Evolutionary conservation across 2,888 invertebrate genomes (phyloP).

Genomic region (Clivina fossor): DNA sequence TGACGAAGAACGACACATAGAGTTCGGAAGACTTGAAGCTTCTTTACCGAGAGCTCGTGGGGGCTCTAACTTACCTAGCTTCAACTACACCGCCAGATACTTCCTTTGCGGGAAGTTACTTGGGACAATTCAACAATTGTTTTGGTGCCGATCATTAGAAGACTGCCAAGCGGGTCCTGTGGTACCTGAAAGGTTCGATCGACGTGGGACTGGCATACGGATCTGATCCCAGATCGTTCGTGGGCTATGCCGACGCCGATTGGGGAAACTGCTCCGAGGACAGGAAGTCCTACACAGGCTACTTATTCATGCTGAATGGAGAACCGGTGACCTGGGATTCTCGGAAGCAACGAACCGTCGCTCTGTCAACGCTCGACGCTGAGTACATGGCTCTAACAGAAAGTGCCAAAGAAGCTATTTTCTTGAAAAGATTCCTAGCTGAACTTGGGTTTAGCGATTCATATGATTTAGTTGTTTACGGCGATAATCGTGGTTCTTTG

Average conservation of each 20-base stretch:
- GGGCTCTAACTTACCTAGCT: constrained; percentile 30
- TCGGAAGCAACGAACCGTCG: constrained; percentile 2
- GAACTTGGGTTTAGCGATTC: too few relatives aligned
- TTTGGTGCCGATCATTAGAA: constrained; percentile 4
- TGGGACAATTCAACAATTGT: constrained; percentile 7
- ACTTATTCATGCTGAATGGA: too few relatives aligned
- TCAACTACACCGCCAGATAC: constrained; percentile 1
- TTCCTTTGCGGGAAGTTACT: constrained; percentile 7
- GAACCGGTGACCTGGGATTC: constrained; percentile 10
- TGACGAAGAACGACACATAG: constrained; percentile 12
- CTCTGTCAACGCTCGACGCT: too few relatives aligned
- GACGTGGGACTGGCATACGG: too few relatives aligned
- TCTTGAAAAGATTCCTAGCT: background rate
- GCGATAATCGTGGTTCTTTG: too few relatives aligned
- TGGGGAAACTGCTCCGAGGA: constrained; percentile 11
- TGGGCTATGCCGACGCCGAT: constrained; percentile 5
- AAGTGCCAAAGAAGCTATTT: constrained; percentile 2
- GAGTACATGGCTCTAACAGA: background rate
- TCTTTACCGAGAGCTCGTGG: constrained; percentile 36
- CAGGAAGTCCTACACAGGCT: constrained; percentile 4
- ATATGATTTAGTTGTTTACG: too few relatives aligned
- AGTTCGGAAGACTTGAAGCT: constrained; percentile 16
- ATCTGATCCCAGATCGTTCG: background rate
- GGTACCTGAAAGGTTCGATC: background rate
- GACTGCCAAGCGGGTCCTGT: constrained; percentile 2